These are phyloP conservation scores for Stenoptilia bipunctidactyla DNA, from an alignment of 2,888 invertebrate species.

Conservation along the genomic window DNA sequence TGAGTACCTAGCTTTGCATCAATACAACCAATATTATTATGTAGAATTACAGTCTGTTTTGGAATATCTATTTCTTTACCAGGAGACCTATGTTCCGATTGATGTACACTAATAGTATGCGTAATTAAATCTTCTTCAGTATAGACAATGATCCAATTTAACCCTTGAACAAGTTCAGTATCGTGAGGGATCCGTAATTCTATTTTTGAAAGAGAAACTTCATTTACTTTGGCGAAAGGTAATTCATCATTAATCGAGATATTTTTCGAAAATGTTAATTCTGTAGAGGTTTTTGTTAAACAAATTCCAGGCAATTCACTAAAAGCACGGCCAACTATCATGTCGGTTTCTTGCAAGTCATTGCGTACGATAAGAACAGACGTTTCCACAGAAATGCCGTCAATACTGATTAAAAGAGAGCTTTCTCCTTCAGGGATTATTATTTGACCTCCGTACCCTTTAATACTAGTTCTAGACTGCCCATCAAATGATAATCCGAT, in stretches of 20 bases:
- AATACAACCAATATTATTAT: neutral
- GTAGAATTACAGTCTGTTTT: neutral
- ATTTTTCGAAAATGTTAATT: constrained; percentile 2
- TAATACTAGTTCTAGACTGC: too few species aligned
- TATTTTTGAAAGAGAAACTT: too few species aligned
- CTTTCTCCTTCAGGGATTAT: constrained; percentile 5
- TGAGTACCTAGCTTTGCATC: neutral
- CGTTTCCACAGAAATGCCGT: constrained; percentile 1
- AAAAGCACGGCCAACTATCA: constrained; percentile 7
- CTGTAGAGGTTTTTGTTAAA: constrained; percentile 3
- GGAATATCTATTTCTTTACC: constrained; percentile 1
- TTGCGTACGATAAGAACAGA: constrained; percentile 4
- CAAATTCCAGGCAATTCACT: constrained; percentile 6
- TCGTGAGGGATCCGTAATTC: too few species aligned
- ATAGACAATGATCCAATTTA: too few species aligned
- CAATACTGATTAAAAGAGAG: too few species aligned
- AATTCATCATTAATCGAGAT: neutral
- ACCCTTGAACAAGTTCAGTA: too few species aligned
- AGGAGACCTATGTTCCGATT: constrained; percentile 1
- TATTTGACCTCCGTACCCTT: constrained; percentile 7
- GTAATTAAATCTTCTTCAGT: too few species aligned
- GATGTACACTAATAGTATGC: too few species aligned
- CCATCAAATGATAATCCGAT: too few species aligned
- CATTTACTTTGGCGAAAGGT: too few species aligned
- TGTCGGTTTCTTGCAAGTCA: too few species aligned